Evolutionary conservation across 1,140 invertebrate species (phyloP), one percentile per base, ranked within the genome.

Genomic region (Drosophila ogumai): DNA sequence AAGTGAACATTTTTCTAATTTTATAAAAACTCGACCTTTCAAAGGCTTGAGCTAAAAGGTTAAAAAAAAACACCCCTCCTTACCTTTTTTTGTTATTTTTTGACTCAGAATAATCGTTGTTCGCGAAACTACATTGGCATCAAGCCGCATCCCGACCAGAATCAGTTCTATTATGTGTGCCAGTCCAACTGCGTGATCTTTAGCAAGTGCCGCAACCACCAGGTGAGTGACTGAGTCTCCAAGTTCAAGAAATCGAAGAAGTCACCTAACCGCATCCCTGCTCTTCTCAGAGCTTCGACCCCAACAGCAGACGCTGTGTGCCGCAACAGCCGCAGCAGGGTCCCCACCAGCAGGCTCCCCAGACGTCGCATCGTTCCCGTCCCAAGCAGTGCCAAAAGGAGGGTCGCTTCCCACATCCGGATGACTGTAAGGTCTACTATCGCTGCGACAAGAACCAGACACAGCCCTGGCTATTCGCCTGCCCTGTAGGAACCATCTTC

Each of bases 121-220:
- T 90, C 82, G 3, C 58, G 84, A 6, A 90, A 93, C 57, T 92
- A 91, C 67, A 63, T 85, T 36, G 92, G 92, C n/a, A 79, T 91
- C 9, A 81, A 92, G 22, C 72, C 91, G 0, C 92, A 93, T 75
- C 92, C 92, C 36, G 90, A 92, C 32, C 87, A 92, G 47, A 77
- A 80, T 40, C 82, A 92, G 40, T 93, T 92, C 55, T 93, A 93
- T 46, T 93, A 93, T 40, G 82, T 93, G 6, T 93, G 92, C 40
- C 90, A 82, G 25, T 73, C 90, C 6, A 80, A 90, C 74, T 84
- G 72, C 31, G 91, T 93, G 5, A 80, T 93, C 28, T 92, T 93
- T 46, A 92, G 90, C 61, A 93, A 92, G 36, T 93, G 93, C 38
- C 82, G 80, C 34, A 75, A 78, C 13, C 55, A 86, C 3, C 76